Evolutionary conservation across 2,113 vertebrate species (phyloP).

Genomic region (Hydropotes inermis): DNA sequence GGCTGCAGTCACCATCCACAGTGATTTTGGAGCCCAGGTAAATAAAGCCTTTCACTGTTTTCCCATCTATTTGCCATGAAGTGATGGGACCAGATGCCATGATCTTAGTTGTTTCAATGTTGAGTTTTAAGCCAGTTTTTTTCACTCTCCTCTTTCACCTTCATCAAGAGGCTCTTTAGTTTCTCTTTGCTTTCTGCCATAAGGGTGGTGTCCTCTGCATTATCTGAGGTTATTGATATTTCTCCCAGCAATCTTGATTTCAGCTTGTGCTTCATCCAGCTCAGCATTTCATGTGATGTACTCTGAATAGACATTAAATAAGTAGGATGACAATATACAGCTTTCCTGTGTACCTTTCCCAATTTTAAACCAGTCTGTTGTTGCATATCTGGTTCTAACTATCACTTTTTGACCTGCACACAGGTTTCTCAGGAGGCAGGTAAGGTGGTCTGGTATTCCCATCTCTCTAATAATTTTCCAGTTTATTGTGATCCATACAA

Average conservation of each 20-base stretch:
- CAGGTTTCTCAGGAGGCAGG: neutral
- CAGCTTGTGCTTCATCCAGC: neutral
- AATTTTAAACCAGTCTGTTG: neutral
- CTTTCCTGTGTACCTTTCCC: neutral
- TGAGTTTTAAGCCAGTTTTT: neutral
- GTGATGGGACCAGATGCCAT: neutral
- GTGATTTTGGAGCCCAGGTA: neutral
- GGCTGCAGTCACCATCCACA: neutral
- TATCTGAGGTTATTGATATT: neutral
- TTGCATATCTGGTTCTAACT: neutral
- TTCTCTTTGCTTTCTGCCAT: neutral
- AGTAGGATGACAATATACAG: neutral
- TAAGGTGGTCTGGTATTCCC: neutral
- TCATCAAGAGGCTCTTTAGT: neutral
- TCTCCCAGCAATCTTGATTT: neutral
- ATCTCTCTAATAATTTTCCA: neutral
- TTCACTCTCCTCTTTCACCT: neutral
- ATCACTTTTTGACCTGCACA: neutral
- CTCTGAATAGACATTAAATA: neutral
- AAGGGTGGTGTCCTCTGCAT: neutral
- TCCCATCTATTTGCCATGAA: neutral
- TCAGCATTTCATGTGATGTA: fast-evolving
- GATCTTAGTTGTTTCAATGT: neutral
- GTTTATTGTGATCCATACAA: neutral
- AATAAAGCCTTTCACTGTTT: neutral